A percentile compares a stretch with the other conserved stretches of the same genome.
Evolutionary conservation across 1,140 invertebrate genomes (phyloP).

Genomic region (Anoplolepis gracilipes): DNA sequence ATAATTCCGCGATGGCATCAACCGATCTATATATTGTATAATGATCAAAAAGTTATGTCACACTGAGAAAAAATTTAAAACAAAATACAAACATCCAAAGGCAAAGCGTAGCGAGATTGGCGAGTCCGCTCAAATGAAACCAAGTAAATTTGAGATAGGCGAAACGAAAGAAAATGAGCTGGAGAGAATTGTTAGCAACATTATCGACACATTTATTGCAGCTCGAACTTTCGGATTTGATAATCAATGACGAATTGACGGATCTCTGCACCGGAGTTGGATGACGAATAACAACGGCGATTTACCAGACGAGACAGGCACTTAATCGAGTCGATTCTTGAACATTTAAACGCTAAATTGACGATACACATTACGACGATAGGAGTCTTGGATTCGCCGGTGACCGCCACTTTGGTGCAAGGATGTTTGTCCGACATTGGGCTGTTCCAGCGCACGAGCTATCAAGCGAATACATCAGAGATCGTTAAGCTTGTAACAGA

Average conservation of each 20-base stretch:
- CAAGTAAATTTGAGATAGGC: background rate
- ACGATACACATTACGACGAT: constrained; percentile 65
- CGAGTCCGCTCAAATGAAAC: background rate
- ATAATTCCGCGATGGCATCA: constrained; percentile 70
- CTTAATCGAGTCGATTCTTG: background rate
- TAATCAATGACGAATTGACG: background rate
- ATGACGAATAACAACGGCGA: no score
- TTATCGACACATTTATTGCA: background rate
- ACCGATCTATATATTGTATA: constrained; percentile 70
- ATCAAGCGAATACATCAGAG: background rate
- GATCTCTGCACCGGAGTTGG: background rate
- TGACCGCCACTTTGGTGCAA: constrained; percentile 61
- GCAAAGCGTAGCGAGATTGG: background rate
- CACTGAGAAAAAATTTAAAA: constrained; percentile 33
- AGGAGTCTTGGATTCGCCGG: constrained; percentile 66
- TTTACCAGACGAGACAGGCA: background rate
- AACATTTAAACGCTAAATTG: background rate
- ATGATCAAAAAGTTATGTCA: constrained; percentile 17
- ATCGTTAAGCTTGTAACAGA: background rate
- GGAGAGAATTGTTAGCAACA: background rate
- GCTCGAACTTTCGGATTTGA: constrained; percentile 3
- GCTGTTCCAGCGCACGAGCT: constrained; percentile 44
- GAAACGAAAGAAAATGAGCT: background rate
- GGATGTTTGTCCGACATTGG: constrained; percentile 71
- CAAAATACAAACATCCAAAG: constrained; percentile 25